Base-by-base conservation (phyloP, 2,113 vertebrate genomes). In the Caloenas nicobarica region DNA sequence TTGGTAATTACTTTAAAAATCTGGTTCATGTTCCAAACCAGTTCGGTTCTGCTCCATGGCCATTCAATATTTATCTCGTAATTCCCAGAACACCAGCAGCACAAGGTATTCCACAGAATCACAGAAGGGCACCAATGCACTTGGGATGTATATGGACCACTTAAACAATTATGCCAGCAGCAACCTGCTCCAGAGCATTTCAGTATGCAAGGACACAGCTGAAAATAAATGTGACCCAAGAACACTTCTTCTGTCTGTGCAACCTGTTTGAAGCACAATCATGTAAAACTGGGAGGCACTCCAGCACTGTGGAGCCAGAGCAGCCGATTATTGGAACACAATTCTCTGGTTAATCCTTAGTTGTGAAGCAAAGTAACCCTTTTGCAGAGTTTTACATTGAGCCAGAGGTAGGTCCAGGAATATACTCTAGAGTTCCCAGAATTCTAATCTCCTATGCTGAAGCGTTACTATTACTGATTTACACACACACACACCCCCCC, bases 241-340 rank as follows among this genome's bases (percentile, higher is more conserved):
- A 71, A 58, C 21, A 54, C 11, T 61, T 44, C 29, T 12, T 10
- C 1, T 70, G 61, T 48, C 58, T 53, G 24, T 5, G 1, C 31
- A 57, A 29, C 17, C 34, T 61, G 9, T 69, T 29, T 64, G 44
- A 77, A 62, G 73, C 19, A 40, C 1, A 57, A 4, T 42, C 16
- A 2, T 5, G 13, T 33, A 23, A 62, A 81, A 34, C 42, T 29
- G 24, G 0, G 0, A 61, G 53, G 28, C 0, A 1, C 6, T 61
- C 48, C 12, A 9, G 16, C 31, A 33, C 51, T 28, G 12, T 40
- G 31, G 42, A 71, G n/a, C 40, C 14, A 5, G 24, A 60, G 42
- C 36, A 25, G 33, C 73, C 16, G 11, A 42, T 36, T 23, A 16
- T 26, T 28, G n/a, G 31, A 85, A 58, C n/a, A 11, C 28, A 44